These are phyloP conservation scores for Periophthalmodon schlosseri DNA, from an alignment of 2,113 vertebrate species.

Conservation along the genomic window DNA sequence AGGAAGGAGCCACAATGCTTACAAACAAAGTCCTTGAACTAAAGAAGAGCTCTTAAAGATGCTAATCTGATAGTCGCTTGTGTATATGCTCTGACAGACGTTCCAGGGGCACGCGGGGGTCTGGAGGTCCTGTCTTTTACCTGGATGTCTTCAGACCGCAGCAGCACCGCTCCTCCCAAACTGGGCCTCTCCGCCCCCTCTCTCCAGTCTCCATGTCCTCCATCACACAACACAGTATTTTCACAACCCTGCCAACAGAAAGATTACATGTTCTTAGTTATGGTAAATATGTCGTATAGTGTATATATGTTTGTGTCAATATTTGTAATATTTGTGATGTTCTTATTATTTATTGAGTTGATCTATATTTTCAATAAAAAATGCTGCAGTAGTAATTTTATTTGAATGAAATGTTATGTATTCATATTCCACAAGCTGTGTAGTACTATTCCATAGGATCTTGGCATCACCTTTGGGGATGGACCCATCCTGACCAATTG, in stretches of 20 bases:
- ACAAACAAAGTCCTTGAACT: background rate
- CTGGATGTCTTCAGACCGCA: slow-evolving; percentile 29
- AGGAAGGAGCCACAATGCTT: background rate
- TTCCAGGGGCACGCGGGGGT: slow-evolving; percentile 12
- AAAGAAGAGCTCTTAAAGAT: background rate
- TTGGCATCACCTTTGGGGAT: background rate
- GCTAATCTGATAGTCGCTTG: background rate
- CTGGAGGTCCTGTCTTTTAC: slow-evolving; percentile 52
- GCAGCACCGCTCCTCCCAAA: slow-evolving; percentile 23
- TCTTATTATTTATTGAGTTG: background rate
- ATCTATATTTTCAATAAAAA: background rate
- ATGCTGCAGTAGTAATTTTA: background rate
- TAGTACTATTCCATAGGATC: background rate
- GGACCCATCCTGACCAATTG: background rate
- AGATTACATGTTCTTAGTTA: slow-evolving; percentile 29
- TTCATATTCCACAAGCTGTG: background rate
- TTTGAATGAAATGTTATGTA: background rate
- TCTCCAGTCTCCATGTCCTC: slow-evolving; percentile 22
- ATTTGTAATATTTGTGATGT: background rate
- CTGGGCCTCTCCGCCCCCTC: background rate
- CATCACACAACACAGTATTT: slow-evolving; percentile 41
- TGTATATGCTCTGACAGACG: slow-evolving; percentile 26
- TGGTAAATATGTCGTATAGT: background rate
- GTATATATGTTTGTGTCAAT: background rate
- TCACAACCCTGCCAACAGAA: slow-evolving; percentile 23